phyloP scores from a whole-genome alignment of 2,797 vertebrate species.

The Hemibagrus guttatus region DNA sequence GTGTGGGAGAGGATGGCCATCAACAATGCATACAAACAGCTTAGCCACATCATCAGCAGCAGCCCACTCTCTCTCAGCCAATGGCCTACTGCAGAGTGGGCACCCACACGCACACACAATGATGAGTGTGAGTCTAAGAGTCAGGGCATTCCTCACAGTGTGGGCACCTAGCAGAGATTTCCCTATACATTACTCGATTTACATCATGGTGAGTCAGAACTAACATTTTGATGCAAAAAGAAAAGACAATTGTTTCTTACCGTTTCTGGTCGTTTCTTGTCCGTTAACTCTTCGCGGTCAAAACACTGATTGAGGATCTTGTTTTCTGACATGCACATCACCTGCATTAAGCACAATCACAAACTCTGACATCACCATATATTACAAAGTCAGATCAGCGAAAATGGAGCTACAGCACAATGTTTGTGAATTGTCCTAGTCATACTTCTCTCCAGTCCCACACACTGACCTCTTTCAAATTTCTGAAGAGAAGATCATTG shows the following conservation, averaged over 20 bases:
- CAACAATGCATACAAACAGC: constrained; percentile 61
- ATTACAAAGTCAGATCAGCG: constrained; percentile 17
- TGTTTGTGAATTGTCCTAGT: constrained; percentile 34
- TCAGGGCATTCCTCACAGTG: constrained; percentile 73
- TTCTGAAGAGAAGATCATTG: constrained; percentile 97
- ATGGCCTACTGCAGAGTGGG: constrained; percentile 52
- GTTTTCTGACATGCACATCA: constrained; percentile 94
- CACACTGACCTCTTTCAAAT: constrained; percentile 91
- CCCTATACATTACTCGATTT: constrained; percentile 38
- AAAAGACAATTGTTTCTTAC: constrained; percentile 66
- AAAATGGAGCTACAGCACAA: not conserved
- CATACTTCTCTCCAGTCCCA: constrained; percentile 32
- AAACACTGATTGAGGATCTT: constrained; percentile 93
- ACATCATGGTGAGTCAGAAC: not conserved
- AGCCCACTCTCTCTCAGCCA: constrained; percentile 57
- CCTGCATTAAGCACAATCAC: constrained; percentile 72
- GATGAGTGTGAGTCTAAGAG: constrained; percentile 60
- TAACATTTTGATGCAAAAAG: not conserved
- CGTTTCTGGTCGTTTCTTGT: constrained; percentile 96
- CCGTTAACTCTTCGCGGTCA: constrained; percentile 87
- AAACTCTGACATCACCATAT: constrained; percentile 68
- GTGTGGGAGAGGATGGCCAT: constrained; percentile 51
- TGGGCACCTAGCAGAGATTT: constrained; percentile 66
- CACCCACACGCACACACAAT: constrained; percentile 50
- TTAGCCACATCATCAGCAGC: constrained; percentile 51